phyloP scores from a whole-genome alignment of 2,888 invertebrate species.

The Oithona nana region DNA sequence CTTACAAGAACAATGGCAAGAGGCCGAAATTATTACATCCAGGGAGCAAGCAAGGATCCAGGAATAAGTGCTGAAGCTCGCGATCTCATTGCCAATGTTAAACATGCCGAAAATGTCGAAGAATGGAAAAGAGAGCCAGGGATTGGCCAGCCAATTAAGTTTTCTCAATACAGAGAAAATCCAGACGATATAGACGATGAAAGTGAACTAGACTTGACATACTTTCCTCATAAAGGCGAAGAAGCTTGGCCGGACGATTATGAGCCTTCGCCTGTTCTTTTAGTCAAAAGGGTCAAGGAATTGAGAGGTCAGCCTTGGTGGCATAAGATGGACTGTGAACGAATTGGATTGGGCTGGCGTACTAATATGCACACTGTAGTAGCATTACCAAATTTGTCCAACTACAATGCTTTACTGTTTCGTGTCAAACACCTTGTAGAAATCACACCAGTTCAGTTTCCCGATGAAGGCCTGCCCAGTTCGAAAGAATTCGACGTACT shows the following conservation, averaged over 20 bases:
- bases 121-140: background rate
- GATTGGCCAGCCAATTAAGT: background rate
- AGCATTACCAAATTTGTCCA: background rate
- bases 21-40: slow-evolving; percentile 1
- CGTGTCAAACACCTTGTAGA: background rate
- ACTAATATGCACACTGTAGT: background rate
- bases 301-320: background rate
- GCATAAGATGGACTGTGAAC: background rate
- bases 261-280: background rate
- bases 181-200: background rate
- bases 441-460: background rate
- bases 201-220: background rate
- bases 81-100: background rate
- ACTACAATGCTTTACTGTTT: background rate
- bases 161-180: background rate
- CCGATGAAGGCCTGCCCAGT: background rate
- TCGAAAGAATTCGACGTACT: background rate
- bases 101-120: background rate
- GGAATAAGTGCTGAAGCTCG: background rate
- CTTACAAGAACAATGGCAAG: background rate
- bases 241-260: background rate
- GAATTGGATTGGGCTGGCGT: background rate
- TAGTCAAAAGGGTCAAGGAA: background rate
- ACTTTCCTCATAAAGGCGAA: background rate
- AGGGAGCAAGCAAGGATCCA: background rate